Evolutionary conservation across 2,797 vertebrate genomes (phyloP).

Genomic region (Florisuga fusca): DNA sequence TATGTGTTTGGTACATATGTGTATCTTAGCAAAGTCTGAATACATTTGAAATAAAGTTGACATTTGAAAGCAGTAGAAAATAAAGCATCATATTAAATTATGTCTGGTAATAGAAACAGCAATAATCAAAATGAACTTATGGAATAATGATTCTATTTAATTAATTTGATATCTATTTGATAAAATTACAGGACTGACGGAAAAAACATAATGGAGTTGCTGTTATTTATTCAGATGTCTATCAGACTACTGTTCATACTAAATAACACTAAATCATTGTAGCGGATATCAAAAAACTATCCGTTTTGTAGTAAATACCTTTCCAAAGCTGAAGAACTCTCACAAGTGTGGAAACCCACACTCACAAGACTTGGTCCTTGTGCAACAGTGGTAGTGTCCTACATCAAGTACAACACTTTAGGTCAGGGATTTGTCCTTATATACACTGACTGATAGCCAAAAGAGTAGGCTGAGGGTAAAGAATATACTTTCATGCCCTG

Average conservation of each 20-base stretch:
- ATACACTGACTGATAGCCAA: background rate
- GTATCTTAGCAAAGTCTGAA: background rate
- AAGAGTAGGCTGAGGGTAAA: background rate
- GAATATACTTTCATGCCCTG: background rate
- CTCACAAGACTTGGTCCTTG: background rate
- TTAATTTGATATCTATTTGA: background rate
- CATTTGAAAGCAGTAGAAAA: background rate
- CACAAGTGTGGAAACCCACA: rapidly evolving
- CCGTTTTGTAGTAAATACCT: background rate
- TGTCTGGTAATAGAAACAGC: background rate
- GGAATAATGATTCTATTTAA: background rate
- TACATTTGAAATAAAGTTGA: background rate
- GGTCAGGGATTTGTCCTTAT: background rate
- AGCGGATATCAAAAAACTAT: background rate
- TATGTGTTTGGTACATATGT: background rate
- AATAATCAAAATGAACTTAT: background rate
- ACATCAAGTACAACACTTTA: background rate
- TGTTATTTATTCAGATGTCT: background rate
- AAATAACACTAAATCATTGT: background rate
- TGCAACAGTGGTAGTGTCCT: background rate
- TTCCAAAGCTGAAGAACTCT: background rate
- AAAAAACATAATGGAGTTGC: background rate
- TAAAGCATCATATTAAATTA: background rate
- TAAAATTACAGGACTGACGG: background rate
- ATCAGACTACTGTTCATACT: background rate